Evolutionary conservation across 2,888 invertebrate species (phyloP).

Genomic region (Sinodicranocentrus sp.): DNA sequence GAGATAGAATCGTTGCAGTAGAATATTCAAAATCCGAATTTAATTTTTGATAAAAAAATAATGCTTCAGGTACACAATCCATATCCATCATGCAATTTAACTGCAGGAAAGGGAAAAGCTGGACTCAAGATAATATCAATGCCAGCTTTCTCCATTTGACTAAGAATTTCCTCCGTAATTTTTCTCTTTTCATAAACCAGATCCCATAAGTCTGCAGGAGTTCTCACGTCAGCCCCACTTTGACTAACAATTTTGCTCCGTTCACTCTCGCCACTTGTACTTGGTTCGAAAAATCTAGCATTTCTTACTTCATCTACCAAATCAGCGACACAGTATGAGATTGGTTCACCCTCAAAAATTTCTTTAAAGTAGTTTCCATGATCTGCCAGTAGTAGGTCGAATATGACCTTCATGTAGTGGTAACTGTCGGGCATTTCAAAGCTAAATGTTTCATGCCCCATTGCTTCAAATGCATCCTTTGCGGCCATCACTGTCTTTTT

Average conservation of each 20-base stretch:
- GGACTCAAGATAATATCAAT: slow-evolving; percentile 78
- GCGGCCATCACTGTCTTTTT: slow-evolving; percentile 77
- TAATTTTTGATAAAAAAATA: neutral
- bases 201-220: slow-evolving; percentile 62
- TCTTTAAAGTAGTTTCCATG: slow-evolving; percentile 55
- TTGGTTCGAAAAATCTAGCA: neutral
- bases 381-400: slow-evolving; percentile 67
- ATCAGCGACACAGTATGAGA: slow-evolving; percentile 53
- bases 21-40: too few relatives aligned
- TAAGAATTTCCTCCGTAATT: slow-evolving; percentile 50
- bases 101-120: slow-evolving; percentile 76
- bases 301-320: slow-evolving; percentile 9
- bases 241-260: slow-evolving; percentile 25
- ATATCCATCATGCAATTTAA: slow-evolving; percentile 54
- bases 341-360: slow-evolving; percentile 59
- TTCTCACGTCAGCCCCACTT: slow-evolving; percentile 43
- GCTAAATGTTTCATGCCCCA: slow-evolving; percentile 77
- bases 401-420: slow-evolving; percentile 55
- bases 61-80: slow-evolving; percentile 18
- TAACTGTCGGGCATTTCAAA: slow-evolving; percentile 73
- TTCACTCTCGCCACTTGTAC: neutral
- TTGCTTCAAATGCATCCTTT: slow-evolving; percentile 75
- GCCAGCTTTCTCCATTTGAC: slow-evolving; percentile 64
- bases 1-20: neutral
- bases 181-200: slow-evolving; percentile 33